These are phyloP conservation scores for Danio choprae DNA, from an alignment of 2,797 vertebrate genomes.

Conservation along the genomic window DNA sequence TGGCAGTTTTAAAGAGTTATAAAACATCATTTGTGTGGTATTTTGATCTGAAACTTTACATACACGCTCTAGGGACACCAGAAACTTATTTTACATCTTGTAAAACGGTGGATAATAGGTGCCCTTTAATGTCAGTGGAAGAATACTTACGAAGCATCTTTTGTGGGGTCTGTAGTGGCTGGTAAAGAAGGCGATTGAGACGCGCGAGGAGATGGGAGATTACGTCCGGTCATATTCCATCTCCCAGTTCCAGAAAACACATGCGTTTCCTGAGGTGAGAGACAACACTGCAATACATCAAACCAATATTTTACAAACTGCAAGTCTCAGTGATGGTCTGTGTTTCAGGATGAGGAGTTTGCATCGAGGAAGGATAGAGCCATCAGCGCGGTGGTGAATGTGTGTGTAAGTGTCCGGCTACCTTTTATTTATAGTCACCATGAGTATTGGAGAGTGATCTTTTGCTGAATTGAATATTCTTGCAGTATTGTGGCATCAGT, in stretches of 20 bases:
- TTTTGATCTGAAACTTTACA: too few relatives aligned
- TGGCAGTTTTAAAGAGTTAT: too few relatives aligned
- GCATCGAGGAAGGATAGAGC: constrained; percentile 86
- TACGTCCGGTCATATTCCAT: constrained; percentile 92
- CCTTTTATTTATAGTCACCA: background rate
- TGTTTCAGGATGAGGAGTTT: constrained; percentile 90
- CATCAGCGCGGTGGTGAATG: constrained; percentile 80
- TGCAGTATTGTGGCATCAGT: background rate
- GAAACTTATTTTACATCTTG: too few relatives aligned
- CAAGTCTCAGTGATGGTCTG: background rate
- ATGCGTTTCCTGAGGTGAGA: constrained; percentile 90
- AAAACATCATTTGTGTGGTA: too few relatives aligned
- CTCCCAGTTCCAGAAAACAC: constrained; percentile 94
- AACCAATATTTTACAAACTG: background rate
- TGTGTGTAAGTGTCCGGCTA: constrained; percentile 82
- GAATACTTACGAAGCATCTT: background rate
- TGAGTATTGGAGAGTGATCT: background rate
- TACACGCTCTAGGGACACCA: too few relatives aligned
- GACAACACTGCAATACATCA: background rate
- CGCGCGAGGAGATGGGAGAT: constrained; percentile 96
- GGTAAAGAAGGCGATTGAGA: constrained; percentile 97
- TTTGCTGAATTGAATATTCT: background rate
- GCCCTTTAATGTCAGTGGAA: background rate
- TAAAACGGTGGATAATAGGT: too few relatives aligned
- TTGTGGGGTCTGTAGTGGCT: constrained; percentile 83